phyloP scores from a whole-genome alignment of 1,140 invertebrate genomes.

The Chionoecetes opilio region DNA sequence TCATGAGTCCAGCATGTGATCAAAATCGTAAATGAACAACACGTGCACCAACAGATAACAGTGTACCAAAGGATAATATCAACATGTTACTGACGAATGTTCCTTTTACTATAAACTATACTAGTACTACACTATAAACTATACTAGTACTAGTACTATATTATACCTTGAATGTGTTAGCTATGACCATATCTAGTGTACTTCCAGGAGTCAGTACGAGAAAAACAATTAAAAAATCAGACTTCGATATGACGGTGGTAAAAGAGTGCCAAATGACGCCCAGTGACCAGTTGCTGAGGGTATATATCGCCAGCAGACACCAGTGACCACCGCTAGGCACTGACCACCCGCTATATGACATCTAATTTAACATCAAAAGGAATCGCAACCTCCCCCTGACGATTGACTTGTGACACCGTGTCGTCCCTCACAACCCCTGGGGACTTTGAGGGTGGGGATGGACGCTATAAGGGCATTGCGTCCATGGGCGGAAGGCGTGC shows the following conservation, averaged over 20 bases:
- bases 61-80: too few relatives aligned
- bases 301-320: not conserved
- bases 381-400: slow-evolving; percentile 36
- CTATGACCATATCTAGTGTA: too few relatives aligned
- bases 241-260: not conserved
- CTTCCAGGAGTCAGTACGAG: too few relatives aligned
- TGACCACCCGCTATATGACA: slow-evolving; percentile 50
- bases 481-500: too few relatives aligned
- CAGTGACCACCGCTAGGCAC: slow-evolving; percentile 36
- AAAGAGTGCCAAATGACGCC: not conserved
- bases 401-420: slow-evolving; percentile 30
- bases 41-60: too few relatives aligned
- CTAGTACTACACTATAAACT: too few relatives aligned
- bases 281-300: not conserved
- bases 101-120: too few relatives aligned
- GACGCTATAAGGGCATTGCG: not conserved
- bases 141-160: too few relatives aligned
- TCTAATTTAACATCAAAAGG: slow-evolving; percentile 59
- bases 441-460: not conserved
- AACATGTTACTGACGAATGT: too few relatives aligned
- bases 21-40: too few relatives aligned
- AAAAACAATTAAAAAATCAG: not conserved
- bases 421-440: not conserved
- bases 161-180: too few relatives aligned
- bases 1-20: too few relatives aligned